Base-by-base conservation (phyloP, 2,113 vertebrate genomes). In the Lagenorhynchus albirostris region DNA sequence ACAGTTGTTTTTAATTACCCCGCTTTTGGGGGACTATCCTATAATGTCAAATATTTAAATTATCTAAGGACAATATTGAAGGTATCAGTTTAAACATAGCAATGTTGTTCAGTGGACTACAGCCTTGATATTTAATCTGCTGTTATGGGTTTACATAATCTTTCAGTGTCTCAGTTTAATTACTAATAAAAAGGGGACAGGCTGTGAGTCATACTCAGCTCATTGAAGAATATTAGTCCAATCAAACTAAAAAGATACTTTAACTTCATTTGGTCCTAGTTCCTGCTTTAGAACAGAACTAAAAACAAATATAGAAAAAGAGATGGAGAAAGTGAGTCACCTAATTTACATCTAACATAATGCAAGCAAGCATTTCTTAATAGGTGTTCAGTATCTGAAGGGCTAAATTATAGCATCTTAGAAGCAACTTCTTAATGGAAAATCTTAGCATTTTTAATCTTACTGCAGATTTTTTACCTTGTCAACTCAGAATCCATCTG, bases 331-430 rank as follows among this genome's bases (percentile, higher is more conserved):
- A 96, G n/a, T 96, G 96, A 97, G 91, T 97, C 97, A 97, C 73
- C 94, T 95, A 97, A 97, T 98, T 98, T 97, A 94, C 96, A 98
- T 97, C 31, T 55, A 95, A 92, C 79, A 92, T 55, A 96, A 95
- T 76, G 95, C 77, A 97, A 96, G 88, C 92, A 93, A 97, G 88
- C 92, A 88, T 92, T 97, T 95, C 85, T 96, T 97, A 97, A 95
- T 98, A 97, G 96, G 80, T 94, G 81, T 83, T 96, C 93, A 89
- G 85, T 96, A 95, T 80, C 94, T 95, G 83, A 93, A 96, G 92
- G 85, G 58, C 38, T 91, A 95, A 96, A 96, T 96, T 92, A 94
- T 17, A 97, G 71, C 58, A 97, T 79, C 60, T 92, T 81, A 83
- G 44, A 55, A 90, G 31, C 1, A 74, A 95, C 65, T 90, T 94